Evolutionary conservation across 2,797 vertebrate species (phyloP).

Genomic region (Argya squamiceps): DNA sequence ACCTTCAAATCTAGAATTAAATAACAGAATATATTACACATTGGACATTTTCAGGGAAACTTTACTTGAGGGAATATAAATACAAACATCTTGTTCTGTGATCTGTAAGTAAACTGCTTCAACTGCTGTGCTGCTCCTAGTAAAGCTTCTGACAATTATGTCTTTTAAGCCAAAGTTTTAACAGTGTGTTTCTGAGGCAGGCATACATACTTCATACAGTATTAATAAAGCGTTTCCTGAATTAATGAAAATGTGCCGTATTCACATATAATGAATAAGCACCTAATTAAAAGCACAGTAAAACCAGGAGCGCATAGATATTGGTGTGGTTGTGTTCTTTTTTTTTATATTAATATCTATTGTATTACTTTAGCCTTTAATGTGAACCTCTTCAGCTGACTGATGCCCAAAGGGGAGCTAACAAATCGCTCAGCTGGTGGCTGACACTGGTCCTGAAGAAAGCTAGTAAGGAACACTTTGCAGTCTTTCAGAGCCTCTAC

Average conservation of each 20-base stretch:
- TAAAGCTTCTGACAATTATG: conserved; percentile 59
- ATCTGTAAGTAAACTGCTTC: conserved; percentile 56
- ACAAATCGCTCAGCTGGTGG: conserved; percentile 85
- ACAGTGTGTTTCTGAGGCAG: conserved; percentile 36
- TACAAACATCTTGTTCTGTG: conserved; percentile 39
- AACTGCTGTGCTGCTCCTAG: conserved; percentile 24
- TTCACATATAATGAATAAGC: conserved; percentile 72
- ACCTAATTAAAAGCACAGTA: conserved; percentile 74
- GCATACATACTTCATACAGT: conserved; percentile 55
- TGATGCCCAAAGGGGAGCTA: conserved; percentile 79
- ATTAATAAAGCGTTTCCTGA: conserved; percentile 67
- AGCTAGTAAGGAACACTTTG: conserved; percentile 81
- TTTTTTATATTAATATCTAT: conserved; percentile 72
- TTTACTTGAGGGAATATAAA: conserved; percentile 60
- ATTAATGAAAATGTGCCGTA: conserved; percentile 70
- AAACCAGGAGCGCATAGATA: conserved; percentile 72
- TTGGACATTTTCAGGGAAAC: conserved; percentile 62
- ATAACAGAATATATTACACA: conserved; percentile 54
- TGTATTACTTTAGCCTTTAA: conserved; percentile 78
- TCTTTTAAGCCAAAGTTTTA: conserved; percentile 64
- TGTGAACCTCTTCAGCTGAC: conserved; percentile 80
- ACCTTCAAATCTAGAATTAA: conserved; percentile 63
- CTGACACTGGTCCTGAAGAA: conserved; percentile 82
- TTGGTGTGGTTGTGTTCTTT: background rate
- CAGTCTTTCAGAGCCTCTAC: conserved; percentile 90